Evolutionary conservation across 2,797 vertebrate species (phyloP).

Genomic region (Enteromius treurensis): DNA sequence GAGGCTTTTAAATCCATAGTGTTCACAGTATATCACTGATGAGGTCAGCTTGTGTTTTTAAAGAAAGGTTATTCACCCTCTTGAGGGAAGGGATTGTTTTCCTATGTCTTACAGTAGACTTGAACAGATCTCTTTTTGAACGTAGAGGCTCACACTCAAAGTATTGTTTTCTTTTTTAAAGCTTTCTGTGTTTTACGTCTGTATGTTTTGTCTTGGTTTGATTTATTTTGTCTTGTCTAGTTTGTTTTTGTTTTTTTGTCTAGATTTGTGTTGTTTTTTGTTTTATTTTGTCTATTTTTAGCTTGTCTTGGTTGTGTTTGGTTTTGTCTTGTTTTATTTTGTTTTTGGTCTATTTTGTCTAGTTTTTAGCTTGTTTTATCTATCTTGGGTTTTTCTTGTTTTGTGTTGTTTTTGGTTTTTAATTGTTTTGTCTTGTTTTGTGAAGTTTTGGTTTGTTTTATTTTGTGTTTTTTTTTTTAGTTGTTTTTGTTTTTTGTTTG

Average conservation of each 20-base stretch:
- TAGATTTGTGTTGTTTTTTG: background rate
- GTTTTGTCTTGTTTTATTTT: background rate
- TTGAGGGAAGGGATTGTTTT: conserved; percentile 8
- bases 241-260: background rate
- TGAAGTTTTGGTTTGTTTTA: background rate
- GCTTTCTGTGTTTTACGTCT: background rate
- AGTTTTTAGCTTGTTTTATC: no score
- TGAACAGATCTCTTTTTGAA: background rate
- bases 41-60: conserved; percentile 21
- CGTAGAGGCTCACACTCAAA: background rate
- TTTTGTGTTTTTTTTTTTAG: no score
- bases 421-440: no score
- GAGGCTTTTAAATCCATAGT: conserved; percentile 15
- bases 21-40: conserved; percentile 3
- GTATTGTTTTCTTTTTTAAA: background rate
- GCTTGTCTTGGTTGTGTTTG: background rate
- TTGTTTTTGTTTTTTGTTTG: background rate
- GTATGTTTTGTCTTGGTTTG: background rate
- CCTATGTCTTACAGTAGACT: background rate
- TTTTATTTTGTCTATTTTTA: background rate
- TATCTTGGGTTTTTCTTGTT: background rate
- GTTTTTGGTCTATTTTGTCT: background rate
- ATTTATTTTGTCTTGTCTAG: background rate
- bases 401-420: background rate
- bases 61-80: background rate